Percentiles rank a stretch among this genome's conserved stretches.
Evolutionary conservation across 2,888 invertebrate genomes (phyloP).

Genomic region (Calephelis perditalis): DNA sequence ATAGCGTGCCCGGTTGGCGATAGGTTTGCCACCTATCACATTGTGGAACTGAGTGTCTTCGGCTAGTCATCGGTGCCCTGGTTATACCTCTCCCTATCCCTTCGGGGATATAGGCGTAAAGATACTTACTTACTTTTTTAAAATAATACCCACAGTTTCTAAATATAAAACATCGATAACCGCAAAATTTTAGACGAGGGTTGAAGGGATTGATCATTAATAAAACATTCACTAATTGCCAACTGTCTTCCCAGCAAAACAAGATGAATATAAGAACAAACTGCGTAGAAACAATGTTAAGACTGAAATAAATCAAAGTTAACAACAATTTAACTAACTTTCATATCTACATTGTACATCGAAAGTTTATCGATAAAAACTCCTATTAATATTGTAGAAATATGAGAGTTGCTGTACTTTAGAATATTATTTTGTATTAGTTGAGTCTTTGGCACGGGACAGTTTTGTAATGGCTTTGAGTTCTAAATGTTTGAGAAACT

Average conservation of each 20-base stretch:
- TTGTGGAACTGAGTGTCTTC: too few species aligned
- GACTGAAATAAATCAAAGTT: slow-evolving; percentile 6
- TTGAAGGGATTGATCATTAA: slow-evolving; percentile 1
- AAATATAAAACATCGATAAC: background rate
- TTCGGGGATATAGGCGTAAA: too few species aligned
- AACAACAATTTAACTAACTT: slow-evolving; percentile 1
- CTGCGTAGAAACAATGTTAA: slow-evolving; percentile 1
- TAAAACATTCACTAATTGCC: slow-evolving; percentile 15
- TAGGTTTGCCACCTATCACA: too few species aligned
- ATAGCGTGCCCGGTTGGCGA: too few species aligned
- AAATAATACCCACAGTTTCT: too few species aligned
- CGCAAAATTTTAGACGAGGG: too few species aligned
- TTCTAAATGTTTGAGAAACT: background rate
- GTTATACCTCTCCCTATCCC: too few species aligned
- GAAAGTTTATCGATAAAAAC: slow-evolving; percentile 12
- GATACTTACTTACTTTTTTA: too few species aligned
- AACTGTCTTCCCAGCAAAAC: background rate
- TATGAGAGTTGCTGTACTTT: slow-evolving; percentile 7
- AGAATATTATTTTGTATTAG: slow-evolving; percentile 4
- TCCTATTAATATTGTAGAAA: slow-evolving; percentile 10
- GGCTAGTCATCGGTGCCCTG: too few species aligned
- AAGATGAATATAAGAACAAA: background rate
- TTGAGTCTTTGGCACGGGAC: background rate
- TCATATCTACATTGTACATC: slow-evolving; percentile 9
- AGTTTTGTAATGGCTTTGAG: background rate